A percentile compares a stretch with the other conserved stretches of the same genome.
Evolutionary conservation across 2,797 vertebrate species (phyloP).

Genomic region (Falco concolor): DNA sequence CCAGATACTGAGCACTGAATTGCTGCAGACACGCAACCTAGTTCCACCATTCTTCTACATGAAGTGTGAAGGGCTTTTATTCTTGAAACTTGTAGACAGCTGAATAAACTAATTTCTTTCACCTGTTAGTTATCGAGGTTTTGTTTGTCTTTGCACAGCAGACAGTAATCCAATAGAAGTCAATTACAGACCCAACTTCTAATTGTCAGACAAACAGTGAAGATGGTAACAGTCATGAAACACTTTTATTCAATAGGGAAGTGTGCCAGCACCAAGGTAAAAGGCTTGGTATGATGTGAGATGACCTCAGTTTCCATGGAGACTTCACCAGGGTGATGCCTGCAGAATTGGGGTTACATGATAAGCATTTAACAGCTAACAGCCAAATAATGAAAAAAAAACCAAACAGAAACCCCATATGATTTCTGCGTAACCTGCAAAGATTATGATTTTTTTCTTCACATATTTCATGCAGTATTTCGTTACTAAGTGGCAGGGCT

Average conservation of each 20-base stretch:
- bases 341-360: background rate
- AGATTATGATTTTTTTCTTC: background rate
- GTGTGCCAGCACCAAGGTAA: background rate
- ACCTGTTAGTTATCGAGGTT: background rate
- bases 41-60: background rate
- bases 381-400: background rate
- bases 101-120: conserved; percentile 1
- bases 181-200: conserved; percentile 22
- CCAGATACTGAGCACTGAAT: background rate
- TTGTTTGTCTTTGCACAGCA: conserved; percentile 31
- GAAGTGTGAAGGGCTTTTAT: conserved; percentile 8
- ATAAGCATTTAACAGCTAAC: background rate
- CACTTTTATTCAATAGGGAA: background rate
- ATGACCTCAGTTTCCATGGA: background rate
- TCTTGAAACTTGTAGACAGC: background rate
- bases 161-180: background rate
- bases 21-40: background rate
- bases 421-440: background rate
- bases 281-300: background rate
- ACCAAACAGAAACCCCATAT: background rate
- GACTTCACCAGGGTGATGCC: background rate
- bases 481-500: background rate
- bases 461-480: background rate
- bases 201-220: conserved; percentile 30
- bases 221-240: background rate